Percentiles rank a stretch among this genome's conserved stretches.
These are phyloP conservation scores for Podotricha telesiphe DNA, from an alignment of 2,888 invertebrate species.

Conservation along the genomic window DNA sequence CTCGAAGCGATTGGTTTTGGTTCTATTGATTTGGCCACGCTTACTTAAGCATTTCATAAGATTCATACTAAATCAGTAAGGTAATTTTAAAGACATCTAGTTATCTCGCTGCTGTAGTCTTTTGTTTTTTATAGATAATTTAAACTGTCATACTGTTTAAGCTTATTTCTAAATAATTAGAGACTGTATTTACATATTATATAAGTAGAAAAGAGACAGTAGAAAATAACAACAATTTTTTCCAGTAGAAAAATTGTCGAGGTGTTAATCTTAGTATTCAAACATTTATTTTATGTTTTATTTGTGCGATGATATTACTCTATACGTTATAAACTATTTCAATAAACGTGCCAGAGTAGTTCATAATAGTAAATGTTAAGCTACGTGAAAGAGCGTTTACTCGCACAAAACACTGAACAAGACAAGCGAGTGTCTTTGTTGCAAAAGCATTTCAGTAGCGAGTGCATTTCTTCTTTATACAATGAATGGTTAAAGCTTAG, in stretches of 20 bases:
- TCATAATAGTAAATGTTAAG: constrained; percentile 3
- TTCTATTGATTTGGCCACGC: constrained; percentile 5
- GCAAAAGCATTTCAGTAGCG: not conserved
- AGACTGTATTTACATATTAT: too few species aligned
- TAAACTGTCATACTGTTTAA: too few species aligned
- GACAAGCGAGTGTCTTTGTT: not conserved
- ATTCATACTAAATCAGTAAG: constrained; percentile 2
- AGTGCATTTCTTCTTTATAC: constrained; percentile 10
- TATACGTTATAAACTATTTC: not conserved
- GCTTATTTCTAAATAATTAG: too few species aligned
- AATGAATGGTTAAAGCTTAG: not conserved
- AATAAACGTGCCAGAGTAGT: not conserved
- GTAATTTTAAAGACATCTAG: not conserved
- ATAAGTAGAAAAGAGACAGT: too few species aligned
- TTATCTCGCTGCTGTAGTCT: not conserved
- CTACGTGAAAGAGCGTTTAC: not conserved
- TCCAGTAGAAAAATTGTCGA: not conserved
- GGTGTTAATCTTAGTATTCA: not conserved
- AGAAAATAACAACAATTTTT: not conserved
- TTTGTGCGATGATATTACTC: not conserved
- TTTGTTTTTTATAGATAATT: not conserved
- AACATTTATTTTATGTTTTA: not conserved
- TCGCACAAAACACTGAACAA: constrained; percentile 2
- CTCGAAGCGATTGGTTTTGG: not conserved
- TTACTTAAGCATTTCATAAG: constrained; percentile 5